Evolutionary conservation across 2,888 invertebrate species (phyloP), one percentile per base, ranked within the genome.

Genomic region (Watsonalla binaria): DNA sequence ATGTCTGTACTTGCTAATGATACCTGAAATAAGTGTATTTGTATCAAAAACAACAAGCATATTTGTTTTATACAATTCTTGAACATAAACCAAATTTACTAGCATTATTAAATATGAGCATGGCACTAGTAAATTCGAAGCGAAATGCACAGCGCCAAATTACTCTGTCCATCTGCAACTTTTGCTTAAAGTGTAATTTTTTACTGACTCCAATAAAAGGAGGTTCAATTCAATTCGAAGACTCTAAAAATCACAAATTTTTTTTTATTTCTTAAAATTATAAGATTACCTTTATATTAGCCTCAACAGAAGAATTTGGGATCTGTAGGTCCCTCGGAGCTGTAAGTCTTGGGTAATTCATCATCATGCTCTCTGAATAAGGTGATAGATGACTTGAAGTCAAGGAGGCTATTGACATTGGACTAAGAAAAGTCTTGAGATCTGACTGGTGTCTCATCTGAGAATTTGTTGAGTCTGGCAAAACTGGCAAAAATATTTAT

Each of bases 271-370:
- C 45, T 11, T 11, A 8, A 0, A 15, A 24, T 34, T 24, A 55
- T 52, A 55, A 24, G 24, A 61, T 66, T 66, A 88, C 88, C 69
- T 78, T 80, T 2, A 75, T 60, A 69, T 77, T 74, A 35, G 64
- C 56, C 51, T 68, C 65, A 57, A 57, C 55, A 14, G 59, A 58
- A 37, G 64, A 54, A 34, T 57, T 67, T 6, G 90, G 90, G 71
- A 90, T 84, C 56, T 70, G 67, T n/a, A 91, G 62, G 57, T 91
- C 90, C 59, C 91, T 80, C 9, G 91, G 90, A 6, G 66, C 79
- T 5, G 73, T 82, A 56, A 91, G 64, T 54, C 86, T 72, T 24
- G 90, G 86, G 15, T 74, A 86, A 56, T 79, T 77, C 9, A 77
- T 62, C 50, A 78, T 64, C n/a, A 60, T 60, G 52, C 54, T 71